These are phyloP conservation scores for Drosophila helvetica DNA, from an alignment of 2,888 invertebrate species.

Conservation along the genomic window DNA sequence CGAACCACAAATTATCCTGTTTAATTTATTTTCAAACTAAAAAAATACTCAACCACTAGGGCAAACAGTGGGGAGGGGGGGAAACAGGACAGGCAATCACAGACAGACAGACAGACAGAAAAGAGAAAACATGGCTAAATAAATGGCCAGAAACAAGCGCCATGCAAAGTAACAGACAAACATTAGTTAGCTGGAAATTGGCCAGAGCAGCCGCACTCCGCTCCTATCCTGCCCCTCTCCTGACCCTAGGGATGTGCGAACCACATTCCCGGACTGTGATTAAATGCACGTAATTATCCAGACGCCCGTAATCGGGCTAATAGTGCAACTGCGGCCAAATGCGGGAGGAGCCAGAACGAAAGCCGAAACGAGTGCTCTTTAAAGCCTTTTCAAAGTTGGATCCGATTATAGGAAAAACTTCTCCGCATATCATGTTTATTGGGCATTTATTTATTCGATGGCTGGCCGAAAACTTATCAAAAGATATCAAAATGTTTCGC, in stretches of 20 bases:
- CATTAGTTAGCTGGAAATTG: slow-evolving; percentile 61
- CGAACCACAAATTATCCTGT: slow-evolving; percentile 61
- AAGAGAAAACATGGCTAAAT: slow-evolving; percentile 32
- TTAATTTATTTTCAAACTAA: slow-evolving; percentile 49
- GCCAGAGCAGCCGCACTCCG: slow-evolving; percentile 29
- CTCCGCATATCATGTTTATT: neutral
- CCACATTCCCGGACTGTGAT: slow-evolving; percentile 50
- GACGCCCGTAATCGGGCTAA: slow-evolving; percentile 32
- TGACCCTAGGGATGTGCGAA: neutral
- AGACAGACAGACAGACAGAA: slow-evolving; percentile 20
- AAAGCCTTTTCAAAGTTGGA: slow-evolving; percentile 18
- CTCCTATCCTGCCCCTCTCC: too few species aligned
- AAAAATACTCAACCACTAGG: slow-evolving; percentile 14
- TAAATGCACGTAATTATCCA: slow-evolving; percentile 61
- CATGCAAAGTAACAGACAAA: slow-evolving; percentile 45
- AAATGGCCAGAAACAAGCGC: slow-evolving; percentile 38
- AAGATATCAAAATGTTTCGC: slow-evolving; percentile 9
- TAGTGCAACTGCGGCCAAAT: slow-evolving; percentile 20
- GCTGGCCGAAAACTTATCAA: slow-evolving; percentile 24
- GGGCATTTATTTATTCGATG: slow-evolving; percentile 31
- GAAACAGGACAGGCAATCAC: slow-evolving; percentile 7
- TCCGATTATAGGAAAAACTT: slow-evolving; percentile 7
- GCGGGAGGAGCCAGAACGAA: too few species aligned
- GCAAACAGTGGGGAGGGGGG: slow-evolving; percentile 24
- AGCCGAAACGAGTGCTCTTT: slow-evolving; percentile 8